These are phyloP conservation scores for Macaca nemestrina DNA, from an alignment of 2,113 vertebrate species.

Conservation along the genomic window DNA sequence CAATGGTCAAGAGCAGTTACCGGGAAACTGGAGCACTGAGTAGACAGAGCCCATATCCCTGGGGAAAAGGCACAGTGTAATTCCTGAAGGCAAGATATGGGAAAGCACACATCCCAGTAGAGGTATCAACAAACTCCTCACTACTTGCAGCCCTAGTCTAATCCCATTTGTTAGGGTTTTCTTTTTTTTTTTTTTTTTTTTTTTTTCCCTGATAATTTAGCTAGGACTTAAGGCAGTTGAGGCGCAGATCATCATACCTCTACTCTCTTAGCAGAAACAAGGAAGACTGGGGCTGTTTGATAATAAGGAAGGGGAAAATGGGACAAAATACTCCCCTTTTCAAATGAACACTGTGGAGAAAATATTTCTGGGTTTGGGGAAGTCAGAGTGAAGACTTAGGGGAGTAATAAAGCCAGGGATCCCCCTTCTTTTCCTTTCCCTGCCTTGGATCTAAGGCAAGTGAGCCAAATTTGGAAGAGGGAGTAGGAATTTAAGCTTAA, in stretches of 20 bases:
- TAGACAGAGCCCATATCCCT: constrained; percentile 15
- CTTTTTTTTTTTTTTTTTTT: too few relatives aligned
- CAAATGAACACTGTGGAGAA: neutral
- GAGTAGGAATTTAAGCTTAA: constrained; percentile 69
- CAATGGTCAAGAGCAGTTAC: constrained; percentile 45
- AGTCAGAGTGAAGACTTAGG: neutral
- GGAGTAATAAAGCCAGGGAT: constrained; percentile 30
- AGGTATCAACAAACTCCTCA: constrained; percentile 11
- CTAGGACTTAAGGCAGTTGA: neutral
- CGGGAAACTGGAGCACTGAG: constrained; percentile 16
- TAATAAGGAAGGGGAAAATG: neutral
- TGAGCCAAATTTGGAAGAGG: constrained; percentile 56
- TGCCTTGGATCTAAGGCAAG: constrained; percentile 45
- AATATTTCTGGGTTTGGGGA: constrained; percentile 10
- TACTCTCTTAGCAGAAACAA: constrained; percentile 18
- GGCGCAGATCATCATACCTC: neutral
- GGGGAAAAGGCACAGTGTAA: constrained; percentile 74
- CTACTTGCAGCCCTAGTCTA: neutral
- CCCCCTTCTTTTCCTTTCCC: neutral
- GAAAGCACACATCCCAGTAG: constrained; percentile 13
- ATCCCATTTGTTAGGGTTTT: neutral
- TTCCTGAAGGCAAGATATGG: constrained; percentile 64
- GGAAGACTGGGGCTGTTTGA: neutral
- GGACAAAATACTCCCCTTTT: neutral
- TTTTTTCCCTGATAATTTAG: neutral